Conservation (phyloP, 1,140 invertebrate genomes). For the Nomia melanderi region DNA sequence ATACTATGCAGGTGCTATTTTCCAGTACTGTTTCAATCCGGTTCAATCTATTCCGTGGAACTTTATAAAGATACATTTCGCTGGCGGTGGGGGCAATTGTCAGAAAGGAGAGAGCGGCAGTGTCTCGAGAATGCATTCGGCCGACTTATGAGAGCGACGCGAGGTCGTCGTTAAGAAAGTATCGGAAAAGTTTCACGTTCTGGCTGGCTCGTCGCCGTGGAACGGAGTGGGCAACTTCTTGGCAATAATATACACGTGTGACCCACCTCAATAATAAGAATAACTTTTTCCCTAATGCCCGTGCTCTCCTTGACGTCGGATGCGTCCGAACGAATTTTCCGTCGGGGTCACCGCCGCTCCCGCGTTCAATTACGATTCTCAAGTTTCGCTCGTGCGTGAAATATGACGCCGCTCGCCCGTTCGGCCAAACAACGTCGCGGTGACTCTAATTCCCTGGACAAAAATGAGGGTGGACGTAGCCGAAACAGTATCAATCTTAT, state of each 20-base stretch:
- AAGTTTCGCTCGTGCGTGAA: conserved; percentile 44
- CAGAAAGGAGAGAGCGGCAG: background rate
- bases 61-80: background rate
- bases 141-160: background rate
- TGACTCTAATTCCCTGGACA: conserved; percentile 44
- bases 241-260: conserved; percentile 65
- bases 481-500: conserved; percentile 2
- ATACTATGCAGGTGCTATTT: too few species aligned
- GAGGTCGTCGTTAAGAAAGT: conserved; percentile 46
- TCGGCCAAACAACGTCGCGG: conserved; percentile 30
- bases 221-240: conserved; percentile 38
- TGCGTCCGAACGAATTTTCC: conserved; percentile 43
- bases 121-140: conserved; percentile 3
- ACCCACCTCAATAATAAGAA: conserved; percentile 50
- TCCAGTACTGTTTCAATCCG: too few species aligned
- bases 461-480: conserved; percentile 7
- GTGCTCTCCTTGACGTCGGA: conserved; percentile 40
- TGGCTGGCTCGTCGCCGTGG: conserved; percentile 21
- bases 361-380: conserved; percentile 56
- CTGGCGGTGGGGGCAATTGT: background rate
- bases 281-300: conserved; percentile 55
- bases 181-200: conserved; percentile 54
- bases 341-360: background rate
- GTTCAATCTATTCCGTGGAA: too few species aligned
- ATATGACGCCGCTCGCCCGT: conserved; percentile 38